These are phyloP conservation scores for Ariopsis seemanni DNA, from an alignment of 2,113 vertebrate species.

Conservation along the genomic window DNA sequence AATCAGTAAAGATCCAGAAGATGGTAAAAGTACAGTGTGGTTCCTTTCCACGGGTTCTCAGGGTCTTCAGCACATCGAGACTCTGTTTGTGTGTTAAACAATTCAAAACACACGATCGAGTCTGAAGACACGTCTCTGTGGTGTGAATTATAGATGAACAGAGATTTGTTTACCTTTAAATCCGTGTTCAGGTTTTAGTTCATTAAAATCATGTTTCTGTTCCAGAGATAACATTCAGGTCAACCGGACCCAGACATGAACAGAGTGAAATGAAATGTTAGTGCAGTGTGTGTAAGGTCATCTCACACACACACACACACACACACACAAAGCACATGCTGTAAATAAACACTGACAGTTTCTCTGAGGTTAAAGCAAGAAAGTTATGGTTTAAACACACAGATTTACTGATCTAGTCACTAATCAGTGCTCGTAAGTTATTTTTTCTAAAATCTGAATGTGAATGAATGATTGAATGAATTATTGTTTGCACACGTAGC, in stretches of 20 bases:
- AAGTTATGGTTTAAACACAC: not conserved
- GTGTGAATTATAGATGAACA: too few relatives aligned
- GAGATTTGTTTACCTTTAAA: too few relatives aligned
- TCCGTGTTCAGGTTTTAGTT: too few relatives aligned
- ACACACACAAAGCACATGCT: not conserved
- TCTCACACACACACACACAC: not conserved
- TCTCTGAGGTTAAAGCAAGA: not conserved
- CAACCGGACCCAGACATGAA: not conserved
- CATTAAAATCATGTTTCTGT: too few relatives aligned
- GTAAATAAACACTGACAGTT: not conserved
- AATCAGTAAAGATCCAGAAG: not conserved
- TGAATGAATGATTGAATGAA: not conserved
- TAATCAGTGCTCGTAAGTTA: not conserved
- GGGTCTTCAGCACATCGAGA: not conserved
- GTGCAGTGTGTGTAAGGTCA: conserved; percentile 22
- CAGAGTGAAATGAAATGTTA: not conserved
- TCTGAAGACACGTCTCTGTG: too few relatives aligned
- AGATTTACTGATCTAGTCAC: not conserved
- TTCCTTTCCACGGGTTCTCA: not conserved
- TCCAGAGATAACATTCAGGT: too few relatives aligned
- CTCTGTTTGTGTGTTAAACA: not conserved
- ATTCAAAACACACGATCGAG: too few relatives aligned
- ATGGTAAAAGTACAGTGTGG: not conserved
- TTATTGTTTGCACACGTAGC: not conserved
- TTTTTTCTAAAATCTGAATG: not conserved